Conservation (phyloP, 2,113 vertebrate species). For the Daubentonia madagascariensis region DNA sequence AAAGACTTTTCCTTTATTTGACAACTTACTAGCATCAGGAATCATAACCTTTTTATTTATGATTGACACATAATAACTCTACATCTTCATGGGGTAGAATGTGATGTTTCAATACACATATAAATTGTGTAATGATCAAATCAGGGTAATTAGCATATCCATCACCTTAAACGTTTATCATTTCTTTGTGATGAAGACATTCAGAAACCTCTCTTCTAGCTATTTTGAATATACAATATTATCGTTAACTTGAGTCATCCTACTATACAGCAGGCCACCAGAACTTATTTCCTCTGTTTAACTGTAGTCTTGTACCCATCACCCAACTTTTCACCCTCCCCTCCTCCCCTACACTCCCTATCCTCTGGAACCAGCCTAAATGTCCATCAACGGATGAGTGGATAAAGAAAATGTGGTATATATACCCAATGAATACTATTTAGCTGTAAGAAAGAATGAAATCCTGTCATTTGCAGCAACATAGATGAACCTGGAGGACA, state of each 20-base stretch:
- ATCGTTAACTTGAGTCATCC: background rate
- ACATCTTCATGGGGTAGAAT: background rate
- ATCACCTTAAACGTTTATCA: background rate
- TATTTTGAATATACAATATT: background rate
- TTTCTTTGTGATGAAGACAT: background rate
- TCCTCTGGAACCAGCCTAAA: background rate
- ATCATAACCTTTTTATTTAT: background rate
- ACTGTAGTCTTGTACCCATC: background rate
- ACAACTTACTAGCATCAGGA: conserved; percentile 2
- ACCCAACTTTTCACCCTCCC: background rate
- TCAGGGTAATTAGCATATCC: background rate
- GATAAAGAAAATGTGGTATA: background rate
- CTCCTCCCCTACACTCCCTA: background rate
- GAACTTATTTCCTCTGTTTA: background rate
- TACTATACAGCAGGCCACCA: background rate
- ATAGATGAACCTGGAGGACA: background rate
- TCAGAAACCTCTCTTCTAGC: background rate
- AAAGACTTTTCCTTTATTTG: conserved; percentile 6
- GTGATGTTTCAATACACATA: background rate
- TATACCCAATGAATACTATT: background rate
- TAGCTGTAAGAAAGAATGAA: background rate
- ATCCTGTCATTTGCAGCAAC: background rate
- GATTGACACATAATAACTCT: background rate
- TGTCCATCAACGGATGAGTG: background rate
- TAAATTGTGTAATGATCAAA: background rate